These are phyloP conservation scores for Julus scandinavius DNA, from an alignment of 2,888 invertebrate genomes.

Conservation along the genomic window DNA sequence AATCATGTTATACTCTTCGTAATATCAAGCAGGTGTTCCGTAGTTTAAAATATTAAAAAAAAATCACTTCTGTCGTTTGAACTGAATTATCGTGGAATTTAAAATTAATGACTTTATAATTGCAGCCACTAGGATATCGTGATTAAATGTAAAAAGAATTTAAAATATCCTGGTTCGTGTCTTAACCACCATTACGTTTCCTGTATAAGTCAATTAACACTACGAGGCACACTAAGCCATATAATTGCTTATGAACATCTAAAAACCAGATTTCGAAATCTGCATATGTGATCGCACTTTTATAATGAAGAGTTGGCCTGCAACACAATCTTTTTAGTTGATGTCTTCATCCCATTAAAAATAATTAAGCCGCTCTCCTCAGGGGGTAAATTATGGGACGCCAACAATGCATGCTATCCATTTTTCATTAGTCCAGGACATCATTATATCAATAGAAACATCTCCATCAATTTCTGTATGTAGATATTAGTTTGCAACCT, in stretches of 20 bases:
- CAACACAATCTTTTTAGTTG: constrained; percentile 4
- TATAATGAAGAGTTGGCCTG: neutral
- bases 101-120: neutral
- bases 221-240: neutral
- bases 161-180: neutral
- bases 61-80: neutral
- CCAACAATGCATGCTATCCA: constrained; percentile 28
- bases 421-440: constrained; percentile 25
- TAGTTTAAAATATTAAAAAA: neutral
- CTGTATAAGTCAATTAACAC: constrained; percentile 30
- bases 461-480: neutral
- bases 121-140: neutral
- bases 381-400: constrained; percentile 36
- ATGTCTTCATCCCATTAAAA: constrained; percentile 40
- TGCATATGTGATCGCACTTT: neutral
- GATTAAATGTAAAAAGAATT: neutral
- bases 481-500: neutral
- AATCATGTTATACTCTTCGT: too few species aligned
- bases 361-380: constrained; percentile 12
- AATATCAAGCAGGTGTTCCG: neutral
- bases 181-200: neutral
- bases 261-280: neutral
- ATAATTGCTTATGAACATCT: neutral
- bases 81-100: neutral
- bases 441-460: neutral